These are phyloP conservation scores for Toxotes lorentzi DNA, from an alignment of 2,797 vertebrate genomes.

Conservation along the genomic window DNA sequence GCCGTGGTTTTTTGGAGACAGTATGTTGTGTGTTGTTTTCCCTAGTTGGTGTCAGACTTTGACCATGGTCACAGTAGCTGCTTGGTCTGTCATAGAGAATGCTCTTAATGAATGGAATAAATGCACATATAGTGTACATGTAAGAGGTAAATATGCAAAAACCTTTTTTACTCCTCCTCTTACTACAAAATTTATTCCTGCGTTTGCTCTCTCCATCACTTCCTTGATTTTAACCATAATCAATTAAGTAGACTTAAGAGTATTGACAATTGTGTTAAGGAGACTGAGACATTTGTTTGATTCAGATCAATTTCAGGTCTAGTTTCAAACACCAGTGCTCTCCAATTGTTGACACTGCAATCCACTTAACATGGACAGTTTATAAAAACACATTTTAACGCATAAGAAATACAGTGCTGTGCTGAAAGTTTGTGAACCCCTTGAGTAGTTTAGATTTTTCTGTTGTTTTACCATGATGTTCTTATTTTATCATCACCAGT, in stretches of 20 bases:
- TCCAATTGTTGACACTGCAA: conserved; percentile 53
- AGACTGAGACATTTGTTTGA: conserved; percentile 37
- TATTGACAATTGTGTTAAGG: conserved; percentile 53
- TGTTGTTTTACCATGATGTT: too few species aligned
- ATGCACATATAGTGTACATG: background rate
- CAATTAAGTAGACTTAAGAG: background rate
- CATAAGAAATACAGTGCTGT: too few species aligned
- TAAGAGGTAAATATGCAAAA: background rate
- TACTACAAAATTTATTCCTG: background rate
- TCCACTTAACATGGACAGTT: conserved; percentile 24
- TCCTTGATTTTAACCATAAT: conserved; percentile 9
- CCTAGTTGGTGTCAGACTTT: background rate
- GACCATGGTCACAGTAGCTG: background rate
- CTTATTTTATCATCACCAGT: too few species aligned
- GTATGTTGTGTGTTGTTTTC: background rate
- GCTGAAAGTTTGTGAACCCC: too few species aligned
- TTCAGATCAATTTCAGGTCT: conserved; percentile 28
- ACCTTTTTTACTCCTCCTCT: background rate
- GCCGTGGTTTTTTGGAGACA: too few species aligned
- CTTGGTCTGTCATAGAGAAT: background rate
- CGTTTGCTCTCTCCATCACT: background rate
- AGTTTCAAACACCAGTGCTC: conserved; percentile 36
- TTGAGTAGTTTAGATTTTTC: too few species aligned
- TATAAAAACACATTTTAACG: conserved; percentile 19
- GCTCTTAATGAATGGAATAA: background rate